Conservation (phyloP, 1,140 invertebrate species). For the Drosophila ficusphila region DNA sequence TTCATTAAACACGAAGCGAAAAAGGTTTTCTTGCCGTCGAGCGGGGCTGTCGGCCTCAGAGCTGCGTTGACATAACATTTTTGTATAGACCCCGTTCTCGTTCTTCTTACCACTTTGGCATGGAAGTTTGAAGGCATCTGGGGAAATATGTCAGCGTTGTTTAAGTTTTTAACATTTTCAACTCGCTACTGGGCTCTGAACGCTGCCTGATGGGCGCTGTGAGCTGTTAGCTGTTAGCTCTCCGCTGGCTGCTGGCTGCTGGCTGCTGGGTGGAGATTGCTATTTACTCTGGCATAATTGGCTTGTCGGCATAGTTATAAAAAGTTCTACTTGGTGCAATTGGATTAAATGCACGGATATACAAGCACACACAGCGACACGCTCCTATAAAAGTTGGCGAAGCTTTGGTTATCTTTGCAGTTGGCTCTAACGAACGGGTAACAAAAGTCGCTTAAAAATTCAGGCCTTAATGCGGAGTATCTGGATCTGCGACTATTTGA, state of each 20-base stretch:
- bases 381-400: slow-evolving; percentile 24
- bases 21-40: slow-evolving; percentile 54
- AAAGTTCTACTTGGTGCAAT: slow-evolving; percentile 63
- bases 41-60: slow-evolving; percentile 15
- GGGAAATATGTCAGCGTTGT: slow-evolving; percentile 80
- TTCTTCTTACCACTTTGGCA: slow-evolving; percentile 45
- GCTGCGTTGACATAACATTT: slow-evolving; percentile 77
- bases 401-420: slow-evolving; percentile 38
- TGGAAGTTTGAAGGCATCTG: slow-evolving; percentile 79
- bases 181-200: slow-evolving; percentile 27
- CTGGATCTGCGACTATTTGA: neutral
- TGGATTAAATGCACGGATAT: slow-evolving; percentile 66
- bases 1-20: slow-evolving; percentile 79
- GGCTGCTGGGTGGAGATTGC: slow-evolving; percentile 43
- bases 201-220: slow-evolving; percentile 3
- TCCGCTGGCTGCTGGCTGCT: slow-evolving; percentile 15
- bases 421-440: slow-evolving; percentile 46
- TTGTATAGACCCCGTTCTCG: slow-evolving; percentile 35
- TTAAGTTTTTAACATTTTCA: slow-evolving; percentile 80
- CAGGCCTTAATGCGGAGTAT: neutral
- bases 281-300: slow-evolving; percentile 78
- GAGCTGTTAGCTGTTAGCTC: too few species aligned
- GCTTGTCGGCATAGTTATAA: slow-evolving; percentile 61
- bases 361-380: slow-evolving; percentile 11
- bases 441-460: slow-evolving; percentile 2